These are phyloP conservation scores for Pasiphila rectangulata DNA, from an alignment of 2,888 invertebrate species.

Conservation along the genomic window DNA sequence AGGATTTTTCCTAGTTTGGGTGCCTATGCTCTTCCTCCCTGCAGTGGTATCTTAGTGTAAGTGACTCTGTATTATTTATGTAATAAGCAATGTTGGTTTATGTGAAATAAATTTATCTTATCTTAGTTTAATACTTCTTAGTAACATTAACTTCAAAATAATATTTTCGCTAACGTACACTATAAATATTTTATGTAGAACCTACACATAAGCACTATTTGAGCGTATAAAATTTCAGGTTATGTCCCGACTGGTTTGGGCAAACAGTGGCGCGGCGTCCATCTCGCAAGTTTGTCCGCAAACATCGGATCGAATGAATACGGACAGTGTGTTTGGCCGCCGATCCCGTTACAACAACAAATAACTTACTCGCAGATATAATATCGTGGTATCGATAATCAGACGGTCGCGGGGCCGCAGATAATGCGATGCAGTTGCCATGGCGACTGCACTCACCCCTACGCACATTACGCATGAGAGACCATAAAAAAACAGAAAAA, in stretches of 20 bases:
- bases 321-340: constrained; percentile 67
- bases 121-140: no score
- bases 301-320: constrained; percentile 76
- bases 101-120: no score
- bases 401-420: constrained; percentile 31
- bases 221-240: constrained; percentile 63
- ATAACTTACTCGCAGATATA: constrained; percentile 47
- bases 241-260: constrained; percentile 48
- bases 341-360: constrained; percentile 74
- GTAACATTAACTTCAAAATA: no score
- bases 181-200: constrained; percentile 16
- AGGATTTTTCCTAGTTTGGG: no score
- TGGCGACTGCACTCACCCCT: constrained; percentile 70
- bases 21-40: no score
- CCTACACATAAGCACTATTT: constrained; percentile 35
- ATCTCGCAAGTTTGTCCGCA: constrained; percentile 73
- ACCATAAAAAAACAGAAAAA: constrained; percentile 73
- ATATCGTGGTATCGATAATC: constrained; percentile 23
- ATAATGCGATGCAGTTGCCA: constrained; percentile 74
- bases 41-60: no score
- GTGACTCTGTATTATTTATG: no score
- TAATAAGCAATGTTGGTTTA: no score
- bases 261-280: constrained; percentile 68
- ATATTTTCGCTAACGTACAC: no score
- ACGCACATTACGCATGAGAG: constrained; percentile 60